Evolutionary conservation across 2,113 vertebrate species (phyloP).

Genomic region (Atractosteus spatula): DNA sequence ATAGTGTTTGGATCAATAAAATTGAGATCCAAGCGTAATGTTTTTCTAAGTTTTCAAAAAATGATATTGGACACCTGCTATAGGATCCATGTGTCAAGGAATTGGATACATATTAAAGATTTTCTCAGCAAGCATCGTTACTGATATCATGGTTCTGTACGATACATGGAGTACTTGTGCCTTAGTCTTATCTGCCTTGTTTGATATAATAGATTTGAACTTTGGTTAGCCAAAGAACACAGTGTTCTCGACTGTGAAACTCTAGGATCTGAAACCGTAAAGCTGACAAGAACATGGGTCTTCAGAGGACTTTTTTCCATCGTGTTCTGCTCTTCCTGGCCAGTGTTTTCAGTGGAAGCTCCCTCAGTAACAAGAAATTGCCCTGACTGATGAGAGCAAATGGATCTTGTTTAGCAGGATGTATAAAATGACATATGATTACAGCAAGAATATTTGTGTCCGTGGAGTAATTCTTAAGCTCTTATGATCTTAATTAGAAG

Average conservation of each 20-base stretch:
- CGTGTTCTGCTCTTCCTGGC: not conserved
- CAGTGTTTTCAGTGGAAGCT: conserved; percentile 30
- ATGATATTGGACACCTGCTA: too few species aligned
- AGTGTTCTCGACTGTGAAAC: not conserved
- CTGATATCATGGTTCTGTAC: too few species aligned
- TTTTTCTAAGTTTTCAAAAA: too few species aligned
- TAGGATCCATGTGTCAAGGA: too few species aligned
- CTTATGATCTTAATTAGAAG: too few species aligned
- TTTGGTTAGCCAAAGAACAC: not conserved
- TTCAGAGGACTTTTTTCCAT: not conserved
- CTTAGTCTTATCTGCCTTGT: not conserved
- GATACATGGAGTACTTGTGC: too few species aligned
- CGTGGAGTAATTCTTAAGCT: too few species aligned
- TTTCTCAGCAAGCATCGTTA: too few species aligned
- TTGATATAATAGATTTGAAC: not conserved
- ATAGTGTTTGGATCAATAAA: too few species aligned
- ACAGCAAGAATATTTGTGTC: too few species aligned
- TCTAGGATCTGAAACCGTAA: conserved; percentile 1
- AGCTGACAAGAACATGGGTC: not conserved
- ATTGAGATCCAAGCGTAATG: too few species aligned
- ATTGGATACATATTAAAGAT: too few species aligned
- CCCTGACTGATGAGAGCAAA: conserved; percentile 47
- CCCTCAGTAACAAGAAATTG: conserved; percentile 50
- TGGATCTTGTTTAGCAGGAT: conserved; percentile 56
- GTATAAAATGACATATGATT: conserved; percentile 35